Evolutionary conservation across 2,113 vertebrate genomes (phyloP).

Genomic region (Paraplagusia blochii): DNA sequence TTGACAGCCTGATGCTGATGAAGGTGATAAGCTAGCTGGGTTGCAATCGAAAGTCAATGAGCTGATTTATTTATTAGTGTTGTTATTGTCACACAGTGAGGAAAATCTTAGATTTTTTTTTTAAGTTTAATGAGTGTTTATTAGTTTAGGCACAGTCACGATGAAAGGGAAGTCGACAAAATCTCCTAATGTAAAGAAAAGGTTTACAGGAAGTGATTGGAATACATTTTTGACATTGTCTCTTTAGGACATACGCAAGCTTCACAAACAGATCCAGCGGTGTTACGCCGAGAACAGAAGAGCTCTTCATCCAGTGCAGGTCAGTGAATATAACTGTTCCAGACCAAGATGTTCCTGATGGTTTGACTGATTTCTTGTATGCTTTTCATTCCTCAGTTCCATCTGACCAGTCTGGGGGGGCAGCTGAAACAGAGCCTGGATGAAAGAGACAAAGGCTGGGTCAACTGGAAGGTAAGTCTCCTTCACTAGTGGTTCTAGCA

Average conservation of each 20-base stretch:
- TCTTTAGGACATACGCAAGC: constrained; percentile 89
- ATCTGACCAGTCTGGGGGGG: constrained; percentile 90
- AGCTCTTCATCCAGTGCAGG: constrained; percentile 88
- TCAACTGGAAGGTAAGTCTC: constrained; percentile 92
- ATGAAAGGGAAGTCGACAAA: no score
- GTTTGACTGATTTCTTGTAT: no score
- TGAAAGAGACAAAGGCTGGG: constrained; percentile 94
- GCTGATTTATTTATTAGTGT: no score
- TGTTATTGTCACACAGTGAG: no score
- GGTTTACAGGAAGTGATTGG: no score
- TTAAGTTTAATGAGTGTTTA: neutral
- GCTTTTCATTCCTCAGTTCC: constrained; percentile 76
- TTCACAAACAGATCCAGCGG: constrained; percentile 96
- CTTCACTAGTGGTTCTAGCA: no score
- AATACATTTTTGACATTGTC: accelerated
- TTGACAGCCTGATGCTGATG: constrained; percentile 87
- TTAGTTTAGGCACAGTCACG: no score
- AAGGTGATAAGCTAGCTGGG: constrained; percentile 72
- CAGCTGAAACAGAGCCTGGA: constrained; percentile 94
- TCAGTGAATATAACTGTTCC: constrained; percentile 41
- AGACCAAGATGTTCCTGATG: neutral
- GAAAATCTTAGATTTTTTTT: no score
- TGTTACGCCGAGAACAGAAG: constrained; percentile 95
- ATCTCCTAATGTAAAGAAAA: no score
- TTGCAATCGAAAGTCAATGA: neutral